phyloP scores from a whole-genome alignment of 2,888 invertebrate species.

The Drosophila antonietae region DNA sequence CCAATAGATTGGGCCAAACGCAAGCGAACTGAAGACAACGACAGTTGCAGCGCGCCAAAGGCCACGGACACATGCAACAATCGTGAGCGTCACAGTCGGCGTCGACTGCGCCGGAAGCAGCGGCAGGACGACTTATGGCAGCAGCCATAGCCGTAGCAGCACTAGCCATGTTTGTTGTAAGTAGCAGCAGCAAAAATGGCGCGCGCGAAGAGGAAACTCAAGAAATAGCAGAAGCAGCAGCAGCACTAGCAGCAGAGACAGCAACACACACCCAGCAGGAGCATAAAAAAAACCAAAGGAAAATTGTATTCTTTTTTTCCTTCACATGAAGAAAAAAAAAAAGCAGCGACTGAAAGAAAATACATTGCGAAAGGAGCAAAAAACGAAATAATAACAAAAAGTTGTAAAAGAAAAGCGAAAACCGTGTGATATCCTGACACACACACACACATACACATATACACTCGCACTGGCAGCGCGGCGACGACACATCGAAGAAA shows the following conservation, averaged over 20 bases:
- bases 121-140: constrained; percentile 67
- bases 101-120: constrained; percentile 53
- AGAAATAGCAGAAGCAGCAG: constrained; percentile 59
- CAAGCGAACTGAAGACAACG: constrained; percentile 76
- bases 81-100: constrained; percentile 48
- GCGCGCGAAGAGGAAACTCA: constrained; percentile 76
- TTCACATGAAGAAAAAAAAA: constrained; percentile 66
- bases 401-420: constrained; percentile 80
- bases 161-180: constrained; percentile 67
- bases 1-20: constrained; percentile 77
- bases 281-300: constrained; percentile 68
- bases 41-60: constrained; percentile 73
- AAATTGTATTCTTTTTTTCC: constrained; percentile 57
- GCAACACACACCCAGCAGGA: constrained; percentile 36
- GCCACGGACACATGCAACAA: constrained; percentile 74
- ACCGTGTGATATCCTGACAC: constrained; percentile 78
- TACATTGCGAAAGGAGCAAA: constrained; percentile 73
- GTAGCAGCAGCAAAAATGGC: constrained; percentile 62
- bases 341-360: constrained; percentile 74
- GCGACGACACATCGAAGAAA: constrained; percentile 76
- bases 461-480: constrained; percentile 42
- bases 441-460: constrained; percentile 47
- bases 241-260: constrained; percentile 29
- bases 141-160: constrained; percentile 32
- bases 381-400: constrained; percentile 79